phyloP scores from a whole-genome alignment of 2,113 vertebrate genomes.

The Cavia porcellus region DNA sequence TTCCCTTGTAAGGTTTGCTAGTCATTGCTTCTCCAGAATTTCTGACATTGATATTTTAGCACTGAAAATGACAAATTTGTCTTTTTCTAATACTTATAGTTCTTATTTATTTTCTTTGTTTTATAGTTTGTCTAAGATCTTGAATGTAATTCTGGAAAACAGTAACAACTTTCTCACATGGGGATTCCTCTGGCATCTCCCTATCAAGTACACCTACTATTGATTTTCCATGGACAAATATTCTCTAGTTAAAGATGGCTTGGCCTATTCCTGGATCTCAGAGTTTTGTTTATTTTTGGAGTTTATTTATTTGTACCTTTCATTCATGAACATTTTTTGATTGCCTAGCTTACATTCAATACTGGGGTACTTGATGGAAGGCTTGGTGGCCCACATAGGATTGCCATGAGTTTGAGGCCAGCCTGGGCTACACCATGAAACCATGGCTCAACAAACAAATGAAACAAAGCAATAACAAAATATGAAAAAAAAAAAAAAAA shows the following conservation, averaged over 20 bases:
- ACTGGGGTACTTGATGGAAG: background rate
- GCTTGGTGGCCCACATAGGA: background rate
- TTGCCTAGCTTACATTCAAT: background rate
- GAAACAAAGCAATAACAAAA: background rate
- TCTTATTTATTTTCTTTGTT: conserved; percentile 24
- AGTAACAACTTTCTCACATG: background rate
- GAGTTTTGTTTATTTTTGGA: conserved; percentile 50
- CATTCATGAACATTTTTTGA: background rate
- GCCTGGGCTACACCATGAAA: background rate
- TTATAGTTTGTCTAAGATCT: background rate
- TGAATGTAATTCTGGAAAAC: background rate
- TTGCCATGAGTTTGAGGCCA: background rate
- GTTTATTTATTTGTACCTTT: background rate
- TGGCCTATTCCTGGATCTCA: background rate
- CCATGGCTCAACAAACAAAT: background rate
- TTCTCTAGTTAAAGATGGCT: background rate
- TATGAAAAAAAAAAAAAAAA: background rate
- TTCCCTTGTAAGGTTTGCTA: background rate
- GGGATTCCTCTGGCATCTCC: background rate
- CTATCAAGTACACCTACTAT: background rate
- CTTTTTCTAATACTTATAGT: background rate
- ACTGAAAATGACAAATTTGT: conserved; percentile 3
- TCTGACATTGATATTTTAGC: background rate
- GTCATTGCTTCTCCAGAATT: background rate
- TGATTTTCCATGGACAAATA: background rate